phyloP scores from a whole-genome alignment of 2,113 vertebrate genomes.

The Oplegnathus fasciatus region DNA sequence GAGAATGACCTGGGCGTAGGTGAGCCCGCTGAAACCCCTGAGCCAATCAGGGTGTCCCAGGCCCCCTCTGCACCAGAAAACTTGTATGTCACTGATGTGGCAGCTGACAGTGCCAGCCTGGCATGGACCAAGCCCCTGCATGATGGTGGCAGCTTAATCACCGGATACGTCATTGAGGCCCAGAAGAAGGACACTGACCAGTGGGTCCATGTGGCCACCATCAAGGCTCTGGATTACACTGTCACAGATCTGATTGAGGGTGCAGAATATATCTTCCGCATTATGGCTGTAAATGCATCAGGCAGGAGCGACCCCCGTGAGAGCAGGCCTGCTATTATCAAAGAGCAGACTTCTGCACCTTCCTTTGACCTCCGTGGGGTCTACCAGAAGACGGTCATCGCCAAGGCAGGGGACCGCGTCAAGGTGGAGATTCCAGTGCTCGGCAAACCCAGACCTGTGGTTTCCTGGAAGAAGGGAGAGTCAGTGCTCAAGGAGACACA shows the following conservation, averaged over 20 bases:
- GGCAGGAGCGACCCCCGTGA: slow-evolving; percentile 97
- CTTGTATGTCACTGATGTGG: slow-evolving; percentile 94
- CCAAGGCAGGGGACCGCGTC: slow-evolving; percentile 94
- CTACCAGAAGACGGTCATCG: slow-evolving; percentile 95
- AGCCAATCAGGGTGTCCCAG: slow-evolving; percentile 94
- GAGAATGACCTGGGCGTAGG: slow-evolving; percentile 98
- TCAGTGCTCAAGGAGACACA: slow-evolving; percentile 92
- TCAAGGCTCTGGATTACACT: slow-evolving; percentile 92
- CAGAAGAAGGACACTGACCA: slow-evolving; percentile 94
- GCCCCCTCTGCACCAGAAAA: slow-evolving; percentile 94
- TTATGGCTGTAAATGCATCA: slow-evolving; percentile 97
- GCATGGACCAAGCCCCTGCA: slow-evolving; percentile 95
- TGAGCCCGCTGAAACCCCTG: slow-evolving; percentile 93
- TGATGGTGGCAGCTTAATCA: slow-evolving; percentile 96
- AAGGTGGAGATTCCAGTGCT: slow-evolving; percentile 98
- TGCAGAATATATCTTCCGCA: slow-evolving; percentile 95
- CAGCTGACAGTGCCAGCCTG: slow-evolving; percentile 91
- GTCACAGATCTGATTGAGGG: slow-evolving; percentile 92
- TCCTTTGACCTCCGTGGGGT: slow-evolving; percentile 94
- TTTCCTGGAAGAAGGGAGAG: slow-evolving; percentile 96
- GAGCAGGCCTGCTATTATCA: slow-evolving; percentile 93
- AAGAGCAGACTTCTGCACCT: slow-evolving; percentile 92
- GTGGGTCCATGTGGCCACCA: slow-evolving; percentile 92
- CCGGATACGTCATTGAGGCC: slow-evolving; percentile 97
- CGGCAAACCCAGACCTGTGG: slow-evolving; percentile 93